phyloP scores from a whole-genome alignment of 1,140 invertebrate genomes.

The Melanaphis sacchari region DNA sequence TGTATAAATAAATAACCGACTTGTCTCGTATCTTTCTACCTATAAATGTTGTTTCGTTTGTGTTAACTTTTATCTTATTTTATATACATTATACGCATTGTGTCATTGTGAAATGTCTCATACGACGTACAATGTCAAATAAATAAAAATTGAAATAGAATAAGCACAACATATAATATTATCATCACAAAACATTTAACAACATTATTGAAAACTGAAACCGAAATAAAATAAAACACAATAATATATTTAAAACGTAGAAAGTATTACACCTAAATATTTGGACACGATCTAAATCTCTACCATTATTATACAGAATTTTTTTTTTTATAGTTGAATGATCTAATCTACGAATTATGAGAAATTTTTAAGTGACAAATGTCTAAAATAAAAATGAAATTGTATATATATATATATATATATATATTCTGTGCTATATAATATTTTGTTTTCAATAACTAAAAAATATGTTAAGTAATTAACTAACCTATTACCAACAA shows the following conservation, averaged over 20 bases:
- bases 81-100: slow-evolving; percentile 7
- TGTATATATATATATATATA: no score
- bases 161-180: neutral
- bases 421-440: neutral
- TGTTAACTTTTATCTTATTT: slow-evolving; percentile 5
- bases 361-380: neutral
- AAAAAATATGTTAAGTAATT: no score
- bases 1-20: slow-evolving; percentile 10
- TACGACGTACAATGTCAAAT: neutral
- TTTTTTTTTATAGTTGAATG: neutral
- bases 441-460: neutral
- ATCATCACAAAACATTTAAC: neutral
- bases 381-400: neutral
- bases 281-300: neutral
- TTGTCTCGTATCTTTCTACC: slow-evolving; percentile 8
- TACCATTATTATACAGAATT: neutral
- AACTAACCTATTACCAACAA: no score
- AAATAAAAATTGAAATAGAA: slow-evolving; percentile 9
- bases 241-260: neutral
- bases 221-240: neutral
- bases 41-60: slow-evolving; percentile 1
- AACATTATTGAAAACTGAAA: neutral
- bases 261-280: neutral
- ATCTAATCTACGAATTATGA: neutral
- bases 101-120: neutral